Conservation (phyloP, 2,797 vertebrate genomes). For the Lophius americanus region DNA sequence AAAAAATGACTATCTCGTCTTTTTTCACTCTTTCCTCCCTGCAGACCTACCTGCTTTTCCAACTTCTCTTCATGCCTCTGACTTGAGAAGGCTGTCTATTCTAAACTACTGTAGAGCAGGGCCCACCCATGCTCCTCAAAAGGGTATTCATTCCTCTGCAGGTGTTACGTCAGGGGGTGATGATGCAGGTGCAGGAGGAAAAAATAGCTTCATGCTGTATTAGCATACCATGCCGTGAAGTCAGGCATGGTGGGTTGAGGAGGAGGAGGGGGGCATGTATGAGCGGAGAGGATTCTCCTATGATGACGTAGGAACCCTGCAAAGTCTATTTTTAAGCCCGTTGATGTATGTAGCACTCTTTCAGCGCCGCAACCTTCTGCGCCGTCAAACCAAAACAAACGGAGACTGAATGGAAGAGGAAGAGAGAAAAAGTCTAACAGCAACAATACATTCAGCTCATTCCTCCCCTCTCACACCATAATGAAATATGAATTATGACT, state of each 20-base stretch:
- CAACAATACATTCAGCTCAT: constrained; percentile 22
- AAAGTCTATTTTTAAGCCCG: constrained; percentile 77
- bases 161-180: constrained; percentile 44
- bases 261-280: constrained; percentile 11
- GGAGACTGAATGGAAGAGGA: constrained; percentile 17
- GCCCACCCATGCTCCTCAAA: constrained; percentile 50
- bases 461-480: constrained; percentile 17
- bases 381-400: constrained; percentile 70
- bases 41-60: constrained; percentile 63
- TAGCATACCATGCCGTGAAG: constrained; percentile 57
- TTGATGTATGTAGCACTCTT: constrained; percentile 71
- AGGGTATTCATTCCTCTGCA: constrained; percentile 33
- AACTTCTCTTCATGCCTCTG: constrained; percentile 59
- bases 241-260: constrained; percentile 25
- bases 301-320: constrained; percentile 74
- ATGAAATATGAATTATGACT: constrained; percentile 65
- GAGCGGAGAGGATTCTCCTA: constrained; percentile 74
- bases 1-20: no score
- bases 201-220: constrained; percentile 55
- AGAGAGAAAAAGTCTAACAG: constrained; percentile 8
- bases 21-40: constrained; percentile 8
- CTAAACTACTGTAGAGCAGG: constrained; percentile 34
- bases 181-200: constrained; percentile 49
- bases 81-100: constrained; percentile 28
- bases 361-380: constrained; percentile 68